Percentiles rank a stretch among this genome's conserved stretches.
These are phyloP conservation scores for Gambusia affinis DNA, from an alignment of 2,113 vertebrate genomes.

Conservation along the genomic window DNA sequence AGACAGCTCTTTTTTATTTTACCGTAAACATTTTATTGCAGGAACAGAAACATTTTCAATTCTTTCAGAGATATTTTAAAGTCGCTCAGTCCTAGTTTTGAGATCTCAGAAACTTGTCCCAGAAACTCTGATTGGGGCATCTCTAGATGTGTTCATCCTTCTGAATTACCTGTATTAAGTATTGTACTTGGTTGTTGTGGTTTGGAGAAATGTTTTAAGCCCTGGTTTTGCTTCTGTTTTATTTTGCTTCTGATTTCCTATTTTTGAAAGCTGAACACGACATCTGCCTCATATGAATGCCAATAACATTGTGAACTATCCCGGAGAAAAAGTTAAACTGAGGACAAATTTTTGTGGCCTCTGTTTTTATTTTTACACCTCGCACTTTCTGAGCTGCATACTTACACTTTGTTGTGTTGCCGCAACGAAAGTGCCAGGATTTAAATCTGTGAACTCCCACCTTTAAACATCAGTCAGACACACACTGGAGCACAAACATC, in stretches of 20 bases:
- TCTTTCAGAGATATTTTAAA: background rate
- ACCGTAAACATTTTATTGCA: background rate
- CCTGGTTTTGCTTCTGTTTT: too few species aligned
- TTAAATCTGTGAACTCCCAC: background rate
- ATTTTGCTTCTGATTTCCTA: too few species aligned
- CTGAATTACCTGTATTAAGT: background rate
- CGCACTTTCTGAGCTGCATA: background rate
- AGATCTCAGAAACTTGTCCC: too few species aligned
- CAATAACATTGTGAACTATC: background rate
- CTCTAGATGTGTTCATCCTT: background rate
- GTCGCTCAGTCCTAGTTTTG: background rate
- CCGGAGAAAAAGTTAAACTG: background rate
- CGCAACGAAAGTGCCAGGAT: constrained; percentile 10
- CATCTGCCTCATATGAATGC: too few species aligned
- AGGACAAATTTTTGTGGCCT: background rate
- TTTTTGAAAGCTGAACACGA: too few species aligned
- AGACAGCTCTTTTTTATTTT: background rate
- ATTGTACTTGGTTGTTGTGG: too few species aligned
- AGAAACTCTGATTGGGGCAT: background rate
- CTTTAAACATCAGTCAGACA: constrained; percentile 3
- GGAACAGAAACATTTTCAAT: background rate
- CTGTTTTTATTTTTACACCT: background rate
- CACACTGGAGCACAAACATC: constrained; percentile 33
- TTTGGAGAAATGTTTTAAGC: too few species aligned
- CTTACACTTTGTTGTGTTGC: constrained; percentile 12